These are phyloP conservation scores for Habrosyne pyritoides DNA, from an alignment of 2,888 invertebrate species.

Conservation along the genomic window DNA sequence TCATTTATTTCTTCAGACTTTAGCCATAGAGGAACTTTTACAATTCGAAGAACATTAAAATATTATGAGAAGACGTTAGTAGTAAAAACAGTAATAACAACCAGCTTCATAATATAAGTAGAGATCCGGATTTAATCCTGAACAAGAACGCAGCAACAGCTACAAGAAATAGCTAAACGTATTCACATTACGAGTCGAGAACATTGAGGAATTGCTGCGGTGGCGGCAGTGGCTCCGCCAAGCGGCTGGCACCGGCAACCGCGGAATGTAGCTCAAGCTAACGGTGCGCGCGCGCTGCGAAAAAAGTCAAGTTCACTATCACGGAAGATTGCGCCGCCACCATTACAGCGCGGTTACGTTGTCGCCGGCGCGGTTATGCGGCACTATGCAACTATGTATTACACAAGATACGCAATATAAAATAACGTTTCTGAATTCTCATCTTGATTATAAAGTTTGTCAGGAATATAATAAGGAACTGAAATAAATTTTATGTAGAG, in stretches of 20 bases:
- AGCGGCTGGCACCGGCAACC: slow-evolving; percentile 60
- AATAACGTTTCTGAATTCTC: not conserved
- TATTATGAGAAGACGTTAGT: not conserved
- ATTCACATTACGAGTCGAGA: slow-evolving; percentile 34
- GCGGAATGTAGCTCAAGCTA: slow-evolving; percentile 81
- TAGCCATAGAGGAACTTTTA: not conserved
- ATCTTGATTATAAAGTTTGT: not conserved
- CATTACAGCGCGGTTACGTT: slow-evolving; percentile 76
- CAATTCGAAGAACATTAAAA: not conserved
- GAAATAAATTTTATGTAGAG: too few relatives aligned
- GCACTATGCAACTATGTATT: slow-evolving; percentile 56
- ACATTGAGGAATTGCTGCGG: slow-evolving; percentile 34
- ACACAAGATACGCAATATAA: slow-evolving; percentile 48
- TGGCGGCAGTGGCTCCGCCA: slow-evolving; percentile 60
- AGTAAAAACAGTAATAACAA: not conserved
- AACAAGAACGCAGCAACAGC: slow-evolving; percentile 25
- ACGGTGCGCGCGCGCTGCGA: slow-evolving; percentile 74
- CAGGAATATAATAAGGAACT: too few relatives aligned
- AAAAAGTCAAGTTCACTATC: slow-evolving; percentile 83
- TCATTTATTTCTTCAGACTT: not conserved
- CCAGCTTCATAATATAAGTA: not conserved
- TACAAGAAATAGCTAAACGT: slow-evolving; percentile 31
- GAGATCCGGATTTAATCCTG: slow-evolving; percentile 11
- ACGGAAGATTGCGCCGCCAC: slow-evolving; percentile 77
- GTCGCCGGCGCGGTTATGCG: slow-evolving; percentile 58